Base-by-base conservation (phyloP, 2,888 invertebrate species). In the Yponomeuta malinellus region DNA sequence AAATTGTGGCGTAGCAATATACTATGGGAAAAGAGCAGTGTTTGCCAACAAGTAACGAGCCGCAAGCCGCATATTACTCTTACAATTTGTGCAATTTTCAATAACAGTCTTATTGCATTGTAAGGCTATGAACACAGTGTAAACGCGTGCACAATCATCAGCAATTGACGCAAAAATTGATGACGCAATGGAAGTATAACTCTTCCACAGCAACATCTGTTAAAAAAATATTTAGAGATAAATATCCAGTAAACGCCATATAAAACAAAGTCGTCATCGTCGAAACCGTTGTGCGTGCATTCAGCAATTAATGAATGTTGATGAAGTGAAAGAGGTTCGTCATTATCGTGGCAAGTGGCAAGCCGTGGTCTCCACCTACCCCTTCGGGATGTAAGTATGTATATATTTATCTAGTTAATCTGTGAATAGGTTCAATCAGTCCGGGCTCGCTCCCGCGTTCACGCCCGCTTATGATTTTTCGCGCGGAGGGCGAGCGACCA, bases 61-160 rank as follows among this genome's bases (percentile, higher is more conserved):
- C 15, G 15, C 52, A 15, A 59, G 52, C 52, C 15, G 52, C 15
- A 59, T 15, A 59, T 59, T 59, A 59, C 52, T 59, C 12, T 59
- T 59, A 59, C 52, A 59, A 59, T 59, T 59, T 59, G 52, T 59
- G 52, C 52, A 59, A 59, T 59, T 59, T 15, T 59, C 52, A 59
- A 59, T 59, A 59, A 59, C 52, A 59, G 15, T 59, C 52, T 15
- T 59, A 59, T 59, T 59, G 52, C 15, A 59, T 15, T 15, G 52
- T 59, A 15, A 59, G 52, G 52, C 52, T 8, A 59, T 15, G 52
- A 59, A 12, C 15, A 15, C 52, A 43, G 6, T 59, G 3, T 12
- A 59, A 59, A 59, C 52, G 52, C 52, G 52, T 2, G 52, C 52
- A 15, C 52, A 59, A 43, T 8, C 9, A 8, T 43, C 0, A 43